These are phyloP conservation scores for Melanostigma gelatinosum DNA, from an alignment of 2,113 vertebrate genomes.

Conservation along the genomic window DNA sequence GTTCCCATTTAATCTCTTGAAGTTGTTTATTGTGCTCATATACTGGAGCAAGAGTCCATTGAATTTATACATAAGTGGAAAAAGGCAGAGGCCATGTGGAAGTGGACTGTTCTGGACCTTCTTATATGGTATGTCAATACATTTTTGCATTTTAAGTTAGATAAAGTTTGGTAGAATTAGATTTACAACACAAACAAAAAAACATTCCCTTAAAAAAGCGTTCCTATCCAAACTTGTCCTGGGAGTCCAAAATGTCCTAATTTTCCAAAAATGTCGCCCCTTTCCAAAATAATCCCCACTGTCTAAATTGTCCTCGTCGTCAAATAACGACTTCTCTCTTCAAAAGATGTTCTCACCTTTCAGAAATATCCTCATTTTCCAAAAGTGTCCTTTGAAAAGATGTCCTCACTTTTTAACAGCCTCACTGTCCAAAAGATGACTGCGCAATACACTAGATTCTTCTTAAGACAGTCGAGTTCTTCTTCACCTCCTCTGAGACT, in stretches of 20 bases:
- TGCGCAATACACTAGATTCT: neutral
- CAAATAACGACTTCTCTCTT: neutral
- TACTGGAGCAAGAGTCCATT: neutral
- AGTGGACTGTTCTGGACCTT: neutral
- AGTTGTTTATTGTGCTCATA: neutral
- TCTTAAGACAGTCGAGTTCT: neutral
- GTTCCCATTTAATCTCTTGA: neutral
- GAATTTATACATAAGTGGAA: neutral
- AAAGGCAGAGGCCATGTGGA: neutral
- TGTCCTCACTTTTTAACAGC: neutral
- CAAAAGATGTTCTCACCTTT: neutral
- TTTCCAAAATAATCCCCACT: neutral
- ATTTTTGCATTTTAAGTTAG: neutral
- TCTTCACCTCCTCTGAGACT: neutral
- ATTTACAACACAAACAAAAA: neutral
- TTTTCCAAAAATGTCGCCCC: neutral
- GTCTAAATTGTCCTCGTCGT: neutral
- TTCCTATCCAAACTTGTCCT: too few relatives aligned
- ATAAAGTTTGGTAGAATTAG: neutral
- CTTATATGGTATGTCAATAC: neutral
- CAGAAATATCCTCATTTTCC: neutral
- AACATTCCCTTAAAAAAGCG: neutral
- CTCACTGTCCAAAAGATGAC: neutral
- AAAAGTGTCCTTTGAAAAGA: neutral
- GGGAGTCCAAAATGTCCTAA: too few relatives aligned